Base-by-base conservation (phyloP, 2,797 vertebrate species). In the Lacerta bilineata region DNA sequence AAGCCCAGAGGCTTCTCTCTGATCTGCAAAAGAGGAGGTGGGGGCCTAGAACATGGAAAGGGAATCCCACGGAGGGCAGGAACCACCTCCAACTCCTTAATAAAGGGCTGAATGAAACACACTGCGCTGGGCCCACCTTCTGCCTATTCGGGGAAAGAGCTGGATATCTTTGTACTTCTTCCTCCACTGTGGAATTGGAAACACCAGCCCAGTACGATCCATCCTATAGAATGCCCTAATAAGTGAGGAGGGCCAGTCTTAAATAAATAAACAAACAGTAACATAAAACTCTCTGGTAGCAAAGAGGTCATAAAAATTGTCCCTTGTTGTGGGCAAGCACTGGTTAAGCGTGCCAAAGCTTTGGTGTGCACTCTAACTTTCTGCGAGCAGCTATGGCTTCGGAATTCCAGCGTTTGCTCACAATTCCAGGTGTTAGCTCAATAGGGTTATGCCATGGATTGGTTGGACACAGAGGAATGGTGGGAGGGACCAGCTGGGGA, bases 1-100 rank as follows among this genome's bases (percentile, higher is more conserved):
- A 78, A 78, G 72, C 68, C 84, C 68, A 85, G 33, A 66, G 20
- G 36, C 74, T 55, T 79, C 1, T 36, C 74, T 83, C 68, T 79
- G 78, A 86, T 79, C 64, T 61, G 85, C 80, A 72, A 66, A 66
- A 27, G 50, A 87, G 76, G 71, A 36, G 11, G 20, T 36, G 75
- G 80, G 17, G 10, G 55, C 59, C n/a, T 36, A 8, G 50, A 61
- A 55, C 41, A 39, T 86, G 64, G 71, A 87, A 90, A 55, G 3
- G 9, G 29, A 33, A 69, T 41, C 36, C 66, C 36, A 61, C 18
- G 5, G 55, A 27, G n/a, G 17, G 29, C 41, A 18, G 50, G 41
- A 86, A 59, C 8, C 64, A 61, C 5, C 2, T 18, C 50, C 50
- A 13, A 55, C 18, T 66, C 77, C 46, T 82, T 59, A 69, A 46